phyloP scores from a whole-genome alignment of 2,888 invertebrate species.

The Drosophila rellima region DNA sequence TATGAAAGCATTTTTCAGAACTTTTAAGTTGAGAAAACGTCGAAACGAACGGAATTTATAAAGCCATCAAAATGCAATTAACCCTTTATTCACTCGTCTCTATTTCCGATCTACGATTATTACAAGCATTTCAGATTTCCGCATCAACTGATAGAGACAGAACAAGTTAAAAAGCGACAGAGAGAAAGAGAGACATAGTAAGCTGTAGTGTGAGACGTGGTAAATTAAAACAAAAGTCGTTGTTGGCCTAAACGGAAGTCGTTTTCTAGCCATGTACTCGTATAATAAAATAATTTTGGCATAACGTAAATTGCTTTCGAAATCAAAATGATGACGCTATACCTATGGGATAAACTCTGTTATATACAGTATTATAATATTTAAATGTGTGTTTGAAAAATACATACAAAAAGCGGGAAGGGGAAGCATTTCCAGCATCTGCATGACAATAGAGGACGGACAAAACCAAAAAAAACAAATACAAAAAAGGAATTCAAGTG shows the following conservation, averaged over 20 bases:
- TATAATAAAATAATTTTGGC: conserved; percentile 76
- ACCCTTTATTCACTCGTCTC: conserved; percentile 67
- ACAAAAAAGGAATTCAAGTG: conserved; percentile 68
- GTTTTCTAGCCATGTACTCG: conserved; percentile 70
- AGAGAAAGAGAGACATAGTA: not conserved
- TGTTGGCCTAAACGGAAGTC: conserved; percentile 74
- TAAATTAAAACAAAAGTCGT: conserved; percentile 78
- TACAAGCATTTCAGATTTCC: conserved; percentile 70
- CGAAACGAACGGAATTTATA: conserved; percentile 61
- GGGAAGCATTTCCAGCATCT: conserved; percentile 73
- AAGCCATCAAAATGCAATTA: conserved; percentile 83
- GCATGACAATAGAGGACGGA: conserved; percentile 69
- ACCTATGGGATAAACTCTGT: conserved; percentile 5
- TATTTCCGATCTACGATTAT: conserved; percentile 76
- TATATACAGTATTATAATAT: conserved; percentile 21
- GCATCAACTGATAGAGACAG: conserved; percentile 17
- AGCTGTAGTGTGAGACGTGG: conserved; percentile 45
- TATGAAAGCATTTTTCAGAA: conserved; percentile 34
- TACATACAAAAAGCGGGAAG: conserved; percentile 54
- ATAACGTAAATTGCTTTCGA: conserved; percentile 68
- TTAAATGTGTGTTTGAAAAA: conserved; percentile 35
- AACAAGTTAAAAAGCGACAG: not conserved
- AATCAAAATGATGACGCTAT: conserved; percentile 56
- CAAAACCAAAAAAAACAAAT: conserved; percentile 12
- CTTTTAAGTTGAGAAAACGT: conserved; percentile 33